Conservation (phyloP, 2,888 invertebrate genomes). For the Rhopalosiphum nymphaeae region DNA sequence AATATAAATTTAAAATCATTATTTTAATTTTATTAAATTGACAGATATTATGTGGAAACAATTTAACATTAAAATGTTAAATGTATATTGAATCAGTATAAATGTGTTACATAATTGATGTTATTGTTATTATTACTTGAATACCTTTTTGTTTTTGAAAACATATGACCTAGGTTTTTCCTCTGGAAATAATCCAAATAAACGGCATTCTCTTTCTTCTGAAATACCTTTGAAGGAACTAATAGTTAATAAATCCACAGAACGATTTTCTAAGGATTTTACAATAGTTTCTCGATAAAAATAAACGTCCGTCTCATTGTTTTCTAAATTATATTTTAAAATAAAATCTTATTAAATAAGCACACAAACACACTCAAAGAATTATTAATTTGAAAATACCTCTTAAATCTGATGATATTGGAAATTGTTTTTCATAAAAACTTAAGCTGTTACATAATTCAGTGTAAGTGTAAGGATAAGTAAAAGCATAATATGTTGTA, state of each 20-base stretch:
- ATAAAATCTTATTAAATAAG: background rate
- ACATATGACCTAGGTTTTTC: conserved; percentile 78
- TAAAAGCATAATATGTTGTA: conserved; percentile 89
- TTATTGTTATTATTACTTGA: background rate
- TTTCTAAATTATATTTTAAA: conserved; percentile 28
- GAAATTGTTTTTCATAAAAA: conserved; percentile 63
- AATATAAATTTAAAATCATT: conserved; percentile 40
- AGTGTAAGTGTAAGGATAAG: conserved; percentile 88
- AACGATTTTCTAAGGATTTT: conserved; percentile 81
- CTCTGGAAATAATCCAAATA: conserved; percentile 82
- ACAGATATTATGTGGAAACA: background rate
- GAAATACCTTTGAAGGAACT: conserved; percentile 84
- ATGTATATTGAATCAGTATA: background rate
- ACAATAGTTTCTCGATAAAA: conserved; percentile 86
- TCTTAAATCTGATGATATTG: conserved; percentile 49
- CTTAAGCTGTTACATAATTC: conserved; percentile 83
- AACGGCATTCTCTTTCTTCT: conserved; percentile 78
- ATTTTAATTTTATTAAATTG: background rate
- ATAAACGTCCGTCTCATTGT: conserved; percentile 79
- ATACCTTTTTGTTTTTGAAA: conserved; percentile 84
- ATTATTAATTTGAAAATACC: conserved; percentile 24
- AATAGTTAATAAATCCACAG: conserved; percentile 86
- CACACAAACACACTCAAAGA: background rate
- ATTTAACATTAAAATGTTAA: background rate
- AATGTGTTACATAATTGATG: background rate